Evolutionary conservation across 2,888 invertebrate species (phyloP), one percentile per base, ranked within the genome.

Genomic region (Ormyrus pomaceus): DNA sequence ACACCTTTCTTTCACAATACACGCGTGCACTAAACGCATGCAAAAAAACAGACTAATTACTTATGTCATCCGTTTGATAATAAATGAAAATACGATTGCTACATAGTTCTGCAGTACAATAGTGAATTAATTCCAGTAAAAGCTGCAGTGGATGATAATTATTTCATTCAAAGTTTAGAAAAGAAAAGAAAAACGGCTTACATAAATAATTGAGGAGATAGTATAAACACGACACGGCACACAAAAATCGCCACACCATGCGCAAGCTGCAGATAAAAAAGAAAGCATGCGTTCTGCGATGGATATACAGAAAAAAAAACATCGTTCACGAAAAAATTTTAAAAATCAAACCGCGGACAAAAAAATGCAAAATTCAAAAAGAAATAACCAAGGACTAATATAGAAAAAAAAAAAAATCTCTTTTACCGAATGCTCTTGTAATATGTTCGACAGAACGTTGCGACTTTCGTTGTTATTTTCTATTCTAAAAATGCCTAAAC

Each of bases 401-500:
- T 11, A 64, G 59, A 59, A 59, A 19, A 64, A 50, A 50, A 50
- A 19, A 19, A 19, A 19, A 1, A 34, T 34, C 34, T 34, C 34
- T 34, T 34, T 34, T 34, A 34, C 34, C 34, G 34, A 34, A 34
- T 34, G 34, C 34, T 34, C 9, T 69, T 56, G 3, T 3, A 10
- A 13, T 46, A 64, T 2, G 64, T 11, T 46, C 13, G 34, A 58
- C 11, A 11, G 46, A 58, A 70, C 75, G 74, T 71, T 80, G 75
- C 79, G 69, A 79, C 62, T 71, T 62, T 62, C 34, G 5, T 51
- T 56, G 65, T 65, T 70, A 56, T 62, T 5, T 70, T 78, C 66
- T 72, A 72, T 46, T 78, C 48, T 78, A 78, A 66, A 72, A 45
- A 66, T 45, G 55, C 46, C 61, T 68, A 68, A 68, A n/a, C 66